These are phyloP conservation scores for Pelosia muscerda DNA, from an alignment of 2,888 invertebrate species.

Conservation along the genomic window DNA sequence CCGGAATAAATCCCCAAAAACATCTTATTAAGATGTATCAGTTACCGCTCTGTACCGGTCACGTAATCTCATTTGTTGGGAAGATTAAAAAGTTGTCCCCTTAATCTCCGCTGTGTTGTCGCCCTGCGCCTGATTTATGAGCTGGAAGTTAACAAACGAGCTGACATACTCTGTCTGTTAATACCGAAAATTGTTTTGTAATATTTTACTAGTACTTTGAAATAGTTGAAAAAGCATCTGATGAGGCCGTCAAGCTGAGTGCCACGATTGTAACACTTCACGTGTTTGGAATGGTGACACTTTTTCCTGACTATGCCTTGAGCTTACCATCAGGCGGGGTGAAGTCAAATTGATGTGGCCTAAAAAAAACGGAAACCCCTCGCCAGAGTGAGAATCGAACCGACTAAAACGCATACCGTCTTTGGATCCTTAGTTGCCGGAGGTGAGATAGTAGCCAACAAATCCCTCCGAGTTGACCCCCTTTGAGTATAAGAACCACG, in stretches of 20 bases:
- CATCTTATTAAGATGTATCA: constrained; percentile 39
- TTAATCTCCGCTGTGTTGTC: constrained; percentile 51
- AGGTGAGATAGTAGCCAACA: no score
- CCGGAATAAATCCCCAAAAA: constrained; percentile 22
- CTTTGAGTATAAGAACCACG: no score
- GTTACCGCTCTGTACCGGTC: constrained; percentile 34
- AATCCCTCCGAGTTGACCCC: no score
- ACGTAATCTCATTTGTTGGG: constrained; percentile 48
- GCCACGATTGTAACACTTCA: no score
- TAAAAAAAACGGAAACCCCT: no score
- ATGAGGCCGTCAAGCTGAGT: not conserved
- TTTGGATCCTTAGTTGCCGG: no score
- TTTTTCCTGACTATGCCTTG: no score
- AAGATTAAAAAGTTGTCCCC: constrained; percentile 56
- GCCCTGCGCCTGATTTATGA: constrained; percentile 50
- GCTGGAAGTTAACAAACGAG: constrained; percentile 46
- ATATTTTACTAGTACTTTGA: constrained; percentile 10
- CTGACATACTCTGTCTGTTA: constrained; percentile 46
- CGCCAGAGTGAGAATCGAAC: no score
- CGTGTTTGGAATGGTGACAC: no score
- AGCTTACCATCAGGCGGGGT: no score
- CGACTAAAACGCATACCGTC: no score
- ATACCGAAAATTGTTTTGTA: constrained; percentile 43
- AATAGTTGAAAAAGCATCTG: not conserved
- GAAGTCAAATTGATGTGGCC: no score